A percentile compares a stretch with the other conserved stretches of the same genome.
These are phyloP conservation scores for Mionectes macconnelli DNA, from an alignment of 2,113 vertebrate genomes.

Conservation along the genomic window DNA sequence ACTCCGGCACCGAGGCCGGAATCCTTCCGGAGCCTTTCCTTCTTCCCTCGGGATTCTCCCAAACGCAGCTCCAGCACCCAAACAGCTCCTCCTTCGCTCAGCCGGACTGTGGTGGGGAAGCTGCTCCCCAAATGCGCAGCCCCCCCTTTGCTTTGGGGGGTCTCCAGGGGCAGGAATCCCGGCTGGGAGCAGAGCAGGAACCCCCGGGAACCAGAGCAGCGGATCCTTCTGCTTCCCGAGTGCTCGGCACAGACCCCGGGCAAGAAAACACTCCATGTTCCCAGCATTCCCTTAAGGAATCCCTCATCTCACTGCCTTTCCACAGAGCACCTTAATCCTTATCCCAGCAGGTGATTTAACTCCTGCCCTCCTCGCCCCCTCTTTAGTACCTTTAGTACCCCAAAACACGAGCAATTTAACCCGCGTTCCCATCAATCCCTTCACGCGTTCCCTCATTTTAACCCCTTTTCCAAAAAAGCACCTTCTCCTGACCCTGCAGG, in stretches of 20 bases:
- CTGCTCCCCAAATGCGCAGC: fast-evolving
- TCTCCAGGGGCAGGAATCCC: neutral
- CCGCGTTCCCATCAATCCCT: neutral
- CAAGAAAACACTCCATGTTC: fast-evolving
- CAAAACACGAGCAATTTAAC: neutral
- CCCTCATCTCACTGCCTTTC: neutral
- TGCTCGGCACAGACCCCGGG: fast-evolving
- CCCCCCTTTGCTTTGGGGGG: fast-evolving
- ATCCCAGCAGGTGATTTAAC: neutral
- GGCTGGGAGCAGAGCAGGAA: neutral
- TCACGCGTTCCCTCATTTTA: fast-evolving
- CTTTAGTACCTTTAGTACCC: neutral
- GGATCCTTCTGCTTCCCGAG: fast-evolving
- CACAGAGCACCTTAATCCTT: neutral
- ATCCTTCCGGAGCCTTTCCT: neutral
- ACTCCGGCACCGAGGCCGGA: neutral
- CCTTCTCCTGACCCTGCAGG: neutral
- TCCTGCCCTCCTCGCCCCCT: neutral
- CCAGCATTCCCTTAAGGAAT: neutral
- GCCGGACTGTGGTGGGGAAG: fast-evolving
- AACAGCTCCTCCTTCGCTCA: neutral
- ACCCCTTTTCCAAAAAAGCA: neutral
- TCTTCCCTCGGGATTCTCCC: neutral
- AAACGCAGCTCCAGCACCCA: neutral
- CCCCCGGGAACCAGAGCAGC: fast-evolving